phyloP scores from a whole-genome alignment of 2,113 vertebrate species.

The Abramis brama region DNA sequence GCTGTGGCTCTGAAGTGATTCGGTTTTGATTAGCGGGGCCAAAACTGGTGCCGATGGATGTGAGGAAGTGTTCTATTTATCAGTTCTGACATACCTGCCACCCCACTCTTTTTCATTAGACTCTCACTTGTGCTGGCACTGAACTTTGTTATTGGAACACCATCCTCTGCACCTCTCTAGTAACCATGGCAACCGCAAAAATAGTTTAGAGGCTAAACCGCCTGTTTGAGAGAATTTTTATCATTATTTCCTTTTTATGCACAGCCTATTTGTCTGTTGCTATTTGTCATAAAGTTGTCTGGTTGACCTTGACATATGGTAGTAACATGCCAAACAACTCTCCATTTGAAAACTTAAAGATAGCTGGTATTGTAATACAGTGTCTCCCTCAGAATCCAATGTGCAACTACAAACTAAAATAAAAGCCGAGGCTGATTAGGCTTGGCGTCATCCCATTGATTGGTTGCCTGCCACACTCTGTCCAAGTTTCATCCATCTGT shows the following conservation, averaged over 20 bases:
- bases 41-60: conserved; percentile 51
- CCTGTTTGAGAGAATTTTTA: conserved; percentile 51
- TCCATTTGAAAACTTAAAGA: neutral
- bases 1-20: conserved; percentile 42
- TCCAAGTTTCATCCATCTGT: conserved; percentile 53
- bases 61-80: conserved; percentile 61
- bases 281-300: neutral
- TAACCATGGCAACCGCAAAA: conserved; percentile 79
- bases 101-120: conserved; percentile 69
- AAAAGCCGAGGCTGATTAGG: conserved; percentile 31
- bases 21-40: conserved; percentile 57
- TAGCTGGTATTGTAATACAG: neutral
- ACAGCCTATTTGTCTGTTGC: neutral
- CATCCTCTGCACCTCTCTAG: conserved; percentile 62
- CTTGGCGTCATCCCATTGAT: conserved; percentile 34
- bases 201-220: conserved; percentile 68
- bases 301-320: neutral
- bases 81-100: conserved; percentile 61
- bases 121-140: conserved; percentile 67
- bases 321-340: neutral
- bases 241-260: conserved; percentile 29
- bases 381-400: neutral
- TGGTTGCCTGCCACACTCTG: conserved; percentile 36
- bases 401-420: conserved; percentile 20
- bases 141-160: conserved; percentile 68